A percentile compares a stretch with the other conserved stretches of the same genome.
Evolutionary conservation across 2,888 invertebrate genomes (phyloP).

Genomic region (Furcula furcula): DNA sequence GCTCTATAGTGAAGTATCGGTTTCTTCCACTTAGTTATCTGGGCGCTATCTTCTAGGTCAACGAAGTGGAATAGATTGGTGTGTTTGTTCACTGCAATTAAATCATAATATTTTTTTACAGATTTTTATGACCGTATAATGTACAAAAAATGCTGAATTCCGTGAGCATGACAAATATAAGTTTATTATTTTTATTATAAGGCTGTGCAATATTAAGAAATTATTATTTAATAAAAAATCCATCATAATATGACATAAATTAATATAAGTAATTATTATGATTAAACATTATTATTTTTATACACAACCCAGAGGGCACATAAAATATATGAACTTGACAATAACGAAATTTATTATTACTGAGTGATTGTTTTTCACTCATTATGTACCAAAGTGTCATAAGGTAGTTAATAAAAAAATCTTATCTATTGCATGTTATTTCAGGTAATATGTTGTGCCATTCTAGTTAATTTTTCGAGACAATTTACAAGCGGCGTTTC

Average conservation of each 20-base stretch:
- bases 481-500: not conserved
- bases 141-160: too few species aligned
- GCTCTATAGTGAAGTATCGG: too few species aligned
- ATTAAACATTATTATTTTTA: not conserved
- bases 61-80: too few species aligned
- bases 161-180: too few species aligned
- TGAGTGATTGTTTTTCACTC: not conserved
- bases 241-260: not conserved
- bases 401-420: not conserved
- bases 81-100: too few species aligned
- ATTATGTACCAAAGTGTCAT: not conserved
- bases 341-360: not conserved
- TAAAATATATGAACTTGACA: too few species aligned
- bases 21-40: too few species aligned
- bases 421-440: not conserved
- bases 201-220: constrained; percentile 34
- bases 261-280: not conserved
- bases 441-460: not conserved
- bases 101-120: too few species aligned
- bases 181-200: constrained; percentile 22
- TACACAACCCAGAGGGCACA: too few species aligned
- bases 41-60: too few species aligned
- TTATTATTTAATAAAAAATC: constrained; percentile 17
- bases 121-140: too few species aligned
- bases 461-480: not conserved